A percentile compares a stretch with the other conserved stretches of the same genome.
Conservation (phyloP, 2,113 vertebrate genomes). For the Thunnus maccoyii region DNA sequence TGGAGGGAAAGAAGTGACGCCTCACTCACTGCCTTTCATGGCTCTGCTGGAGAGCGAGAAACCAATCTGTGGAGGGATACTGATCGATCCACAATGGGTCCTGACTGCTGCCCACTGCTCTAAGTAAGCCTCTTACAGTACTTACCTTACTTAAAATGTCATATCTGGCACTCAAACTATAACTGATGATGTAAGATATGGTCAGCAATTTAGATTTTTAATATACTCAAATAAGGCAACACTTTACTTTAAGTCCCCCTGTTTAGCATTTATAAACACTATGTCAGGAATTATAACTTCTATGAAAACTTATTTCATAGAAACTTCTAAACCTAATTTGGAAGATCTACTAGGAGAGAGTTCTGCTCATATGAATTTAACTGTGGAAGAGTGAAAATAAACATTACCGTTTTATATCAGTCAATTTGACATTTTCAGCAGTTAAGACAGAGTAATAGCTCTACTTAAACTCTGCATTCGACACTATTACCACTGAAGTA, state of each 20-base stretch:
- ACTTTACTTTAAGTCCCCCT: too few species aligned
- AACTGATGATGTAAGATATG: too few species aligned
- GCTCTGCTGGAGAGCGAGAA: constrained; percentile 31
- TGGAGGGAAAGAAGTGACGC: constrained; percentile 58
- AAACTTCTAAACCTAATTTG: too few species aligned
- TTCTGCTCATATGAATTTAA: background rate
- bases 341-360: too few species aligned
- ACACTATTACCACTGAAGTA: background rate
- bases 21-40: constrained; percentile 77
- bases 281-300: too few species aligned
- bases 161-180: too few species aligned
- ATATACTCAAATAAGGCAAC: too few species aligned
- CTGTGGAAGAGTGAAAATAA: background rate
- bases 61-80: constrained; percentile 63
- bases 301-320: too few species aligned
- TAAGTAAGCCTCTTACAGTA: constrained; percentile 25
- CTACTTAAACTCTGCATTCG: background rate
- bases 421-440: background rate
- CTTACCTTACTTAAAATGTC: too few species aligned
- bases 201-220: too few species aligned
- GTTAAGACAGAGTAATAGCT: too few species aligned
- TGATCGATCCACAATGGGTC: constrained; percentile 75
- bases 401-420: background rate
- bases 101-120: constrained; percentile 80
- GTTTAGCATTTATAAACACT: too few species aligned